Conservation (phyloP, 2,888 invertebrate genomes). For the Mamestra brassicae region DNA sequence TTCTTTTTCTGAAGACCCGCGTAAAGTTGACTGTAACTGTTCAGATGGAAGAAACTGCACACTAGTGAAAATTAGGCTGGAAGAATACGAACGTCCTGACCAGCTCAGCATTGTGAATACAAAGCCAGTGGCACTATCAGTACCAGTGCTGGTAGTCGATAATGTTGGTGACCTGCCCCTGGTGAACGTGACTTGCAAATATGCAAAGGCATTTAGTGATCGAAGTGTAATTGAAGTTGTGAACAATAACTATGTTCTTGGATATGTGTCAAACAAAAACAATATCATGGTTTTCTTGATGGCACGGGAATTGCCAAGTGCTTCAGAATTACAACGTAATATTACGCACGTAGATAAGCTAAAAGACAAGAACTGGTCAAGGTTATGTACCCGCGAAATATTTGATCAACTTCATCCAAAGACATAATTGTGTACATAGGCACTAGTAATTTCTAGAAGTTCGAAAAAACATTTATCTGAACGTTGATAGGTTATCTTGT, state of each 20-base stretch:
- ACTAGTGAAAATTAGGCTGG: constrained; percentile 1
- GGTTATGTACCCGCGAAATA: constrained; percentile 35
- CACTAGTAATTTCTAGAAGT: no score
- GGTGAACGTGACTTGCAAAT: constrained; percentile 13
- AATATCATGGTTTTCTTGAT: constrained; percentile 17
- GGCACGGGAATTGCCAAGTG: constrained; percentile 31
- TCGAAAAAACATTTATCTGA: not conserved
- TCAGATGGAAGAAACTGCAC: constrained; percentile 36
- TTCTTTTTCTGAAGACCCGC: constrained; percentile 23
- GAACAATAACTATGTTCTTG: constrained; percentile 33
- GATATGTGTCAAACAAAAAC: not conserved
- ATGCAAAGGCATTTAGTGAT: not conserved
- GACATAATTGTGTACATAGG: not conserved
- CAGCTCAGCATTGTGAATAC: not conserved
- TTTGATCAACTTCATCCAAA: constrained; percentile 23
- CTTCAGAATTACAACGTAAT: constrained; percentile 25
- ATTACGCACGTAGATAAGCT: constrained; percentile 29
- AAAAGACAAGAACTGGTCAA: constrained; percentile 25
- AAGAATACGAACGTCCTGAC: not conserved
- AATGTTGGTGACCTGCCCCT: not conserved
- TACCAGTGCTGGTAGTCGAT: constrained; percentile 26
- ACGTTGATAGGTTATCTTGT: not conserved
- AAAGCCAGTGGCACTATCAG: not conserved
- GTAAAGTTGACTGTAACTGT: constrained; percentile 33
- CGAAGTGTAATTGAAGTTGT: constrained; percentile 36